Percentiles rank a stretch among this genome's conserved stretches.
Evolutionary conservation across 2,113 vertebrate species (phyloP).

Genomic region (Pontoporia blainvillei): DNA sequence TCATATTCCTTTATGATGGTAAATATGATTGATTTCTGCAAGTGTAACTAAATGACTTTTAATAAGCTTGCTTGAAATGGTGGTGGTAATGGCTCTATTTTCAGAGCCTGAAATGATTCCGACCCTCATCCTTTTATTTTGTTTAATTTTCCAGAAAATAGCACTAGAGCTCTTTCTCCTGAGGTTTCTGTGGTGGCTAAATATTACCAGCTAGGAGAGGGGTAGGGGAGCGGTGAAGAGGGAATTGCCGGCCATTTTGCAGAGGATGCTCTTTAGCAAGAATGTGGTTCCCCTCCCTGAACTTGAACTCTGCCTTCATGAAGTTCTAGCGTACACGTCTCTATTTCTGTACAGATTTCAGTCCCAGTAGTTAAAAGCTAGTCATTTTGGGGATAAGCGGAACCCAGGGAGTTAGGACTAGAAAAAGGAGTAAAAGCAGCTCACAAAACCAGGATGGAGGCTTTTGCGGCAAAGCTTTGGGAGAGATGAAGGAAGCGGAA

Average conservation of each 20-base stretch:
- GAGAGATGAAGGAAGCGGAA: not conserved
- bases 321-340: not conserved
- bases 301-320: not conserved
- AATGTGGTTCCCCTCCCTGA: not conserved
- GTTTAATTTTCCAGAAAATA: not conserved
- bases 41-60: conserved; percentile 35
- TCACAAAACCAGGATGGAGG: not conserved
- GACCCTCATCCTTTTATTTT: not conserved
- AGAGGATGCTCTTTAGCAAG: not conserved
- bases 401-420: not conserved
- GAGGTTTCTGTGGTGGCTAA: not conserved
- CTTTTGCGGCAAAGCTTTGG: not conserved
- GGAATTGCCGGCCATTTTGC: not conserved
- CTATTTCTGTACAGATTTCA: not conserved
- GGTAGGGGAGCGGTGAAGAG: not conserved
- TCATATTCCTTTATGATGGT: not conserved
- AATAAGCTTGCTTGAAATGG: conserved; percentile 45
- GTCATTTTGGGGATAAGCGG: not conserved
- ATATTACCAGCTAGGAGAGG: not conserved
- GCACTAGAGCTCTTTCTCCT: not conserved
- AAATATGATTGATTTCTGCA: conserved; percentile 27
- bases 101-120: conserved; percentile 8
- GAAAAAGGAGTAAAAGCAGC: not conserved
- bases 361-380: too few relatives aligned
- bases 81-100: not conserved